Percentiles rank a stretch among this genome's conserved stretches.
phyloP scores from a whole-genome alignment of 2,113 vertebrate species.

The Chloropsis cyanopogon region DNA sequence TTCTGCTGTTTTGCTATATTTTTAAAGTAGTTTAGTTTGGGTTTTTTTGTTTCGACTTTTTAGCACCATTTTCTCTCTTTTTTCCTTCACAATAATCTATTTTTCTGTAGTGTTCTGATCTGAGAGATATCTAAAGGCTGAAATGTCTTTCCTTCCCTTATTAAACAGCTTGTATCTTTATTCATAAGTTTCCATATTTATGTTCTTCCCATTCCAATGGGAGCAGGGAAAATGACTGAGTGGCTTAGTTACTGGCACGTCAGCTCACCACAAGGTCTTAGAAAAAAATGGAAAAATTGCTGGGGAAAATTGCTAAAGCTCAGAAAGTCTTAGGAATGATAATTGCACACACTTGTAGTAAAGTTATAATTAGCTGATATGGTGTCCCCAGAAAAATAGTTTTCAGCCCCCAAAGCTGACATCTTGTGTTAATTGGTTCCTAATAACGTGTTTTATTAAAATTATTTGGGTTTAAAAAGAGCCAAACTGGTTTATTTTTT shows the following conservation, averaged over 20 bases:
- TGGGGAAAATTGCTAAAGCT: not conserved
- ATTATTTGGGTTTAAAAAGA: not conserved
- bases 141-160: not conserved
- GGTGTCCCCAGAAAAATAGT: not conserved
- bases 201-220: not conserved
- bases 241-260: not conserved
- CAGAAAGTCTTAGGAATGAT: not conserved
- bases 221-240: not conserved
- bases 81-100: not conserved
- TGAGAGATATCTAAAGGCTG: not conserved
- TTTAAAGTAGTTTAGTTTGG: not conserved
- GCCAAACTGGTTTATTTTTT: not conserved
- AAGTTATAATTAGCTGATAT: not conserved
- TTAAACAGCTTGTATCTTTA: not conserved
- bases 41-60: not conserved
- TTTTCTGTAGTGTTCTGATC: not conserved
- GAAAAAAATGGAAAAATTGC: not conserved
- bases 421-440: not conserved
- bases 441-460: not conserved
- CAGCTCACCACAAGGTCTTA: not conserved
- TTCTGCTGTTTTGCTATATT: not conserved
- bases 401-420: not conserved
- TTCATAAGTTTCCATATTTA: not conserved
- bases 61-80: not conserved
- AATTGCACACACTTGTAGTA: not conserved